Conservation (phyloP, 1,140 invertebrate genomes). For the Mizuhopecten yessoensis region DNA sequence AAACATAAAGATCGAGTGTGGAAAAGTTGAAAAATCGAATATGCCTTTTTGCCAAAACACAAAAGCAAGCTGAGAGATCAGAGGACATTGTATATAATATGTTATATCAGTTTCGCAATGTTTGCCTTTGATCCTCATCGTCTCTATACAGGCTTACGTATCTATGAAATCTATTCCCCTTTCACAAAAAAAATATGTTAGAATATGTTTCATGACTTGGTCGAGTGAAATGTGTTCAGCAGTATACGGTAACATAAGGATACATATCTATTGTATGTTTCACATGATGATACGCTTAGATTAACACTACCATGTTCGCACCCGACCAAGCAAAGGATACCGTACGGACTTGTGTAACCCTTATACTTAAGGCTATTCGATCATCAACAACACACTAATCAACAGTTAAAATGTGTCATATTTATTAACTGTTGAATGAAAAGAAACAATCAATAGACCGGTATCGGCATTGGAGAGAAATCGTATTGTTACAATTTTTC, state of each 20-base stretch:
- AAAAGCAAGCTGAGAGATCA: slow-evolving; percentile 5
- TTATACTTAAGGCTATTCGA: too few species aligned
- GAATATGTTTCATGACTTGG: slow-evolving; percentile 13
- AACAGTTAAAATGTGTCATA: too few species aligned
- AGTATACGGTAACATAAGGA: background rate
- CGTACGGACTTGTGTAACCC: background rate
- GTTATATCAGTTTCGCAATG: background rate
- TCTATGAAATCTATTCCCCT: slow-evolving; percentile 4
- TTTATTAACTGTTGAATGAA: too few species aligned
- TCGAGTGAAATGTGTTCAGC: background rate
- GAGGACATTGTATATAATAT: background rate
- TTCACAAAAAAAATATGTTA: background rate
- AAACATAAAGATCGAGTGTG: background rate
- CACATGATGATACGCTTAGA: background rate
- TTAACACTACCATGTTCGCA: background rate
- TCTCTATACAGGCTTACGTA: background rate
- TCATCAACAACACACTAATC: too few species aligned
- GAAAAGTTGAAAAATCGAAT: slow-evolving; percentile 10
- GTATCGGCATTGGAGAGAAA: too few species aligned
- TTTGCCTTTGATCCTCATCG: background rate
- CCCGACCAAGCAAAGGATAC: background rate
- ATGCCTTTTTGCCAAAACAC: slow-evolving; percentile 16
- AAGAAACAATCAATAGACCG: too few species aligned
- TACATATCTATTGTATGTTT: background rate
- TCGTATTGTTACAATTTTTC: too few species aligned